Conservation (phyloP, 2,797 vertebrate species). For the Amblyraja radiata region DNA sequence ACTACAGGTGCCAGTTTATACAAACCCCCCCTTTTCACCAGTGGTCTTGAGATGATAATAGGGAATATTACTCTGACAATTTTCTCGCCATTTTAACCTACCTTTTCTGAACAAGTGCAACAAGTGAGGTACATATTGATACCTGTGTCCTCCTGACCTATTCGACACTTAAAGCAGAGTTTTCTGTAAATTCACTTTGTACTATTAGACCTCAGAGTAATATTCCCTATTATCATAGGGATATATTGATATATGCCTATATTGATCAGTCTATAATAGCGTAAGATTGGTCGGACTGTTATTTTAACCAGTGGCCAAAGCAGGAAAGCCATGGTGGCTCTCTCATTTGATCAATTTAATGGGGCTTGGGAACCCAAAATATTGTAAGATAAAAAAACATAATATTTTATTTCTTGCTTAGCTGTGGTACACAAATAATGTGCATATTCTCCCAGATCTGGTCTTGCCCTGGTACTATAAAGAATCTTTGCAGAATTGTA, state of each 20-base stretch:
- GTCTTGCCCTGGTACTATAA: neutral
- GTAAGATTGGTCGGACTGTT: neutral
- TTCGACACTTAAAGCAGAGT: no score
- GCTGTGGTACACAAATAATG: neutral
- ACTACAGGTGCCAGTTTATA: no score
- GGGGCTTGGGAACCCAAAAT: neutral
- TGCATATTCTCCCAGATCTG: neutral
- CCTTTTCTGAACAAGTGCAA: neutral
- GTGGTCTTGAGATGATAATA: neutral
- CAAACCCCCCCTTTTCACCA: neutral
- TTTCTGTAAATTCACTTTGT: no score
- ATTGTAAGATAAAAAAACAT: neutral
- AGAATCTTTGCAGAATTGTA: neutral
- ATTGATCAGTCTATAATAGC: neutral
- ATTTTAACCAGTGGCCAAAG: neutral
- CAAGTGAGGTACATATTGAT: no score
- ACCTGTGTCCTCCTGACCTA: no score
- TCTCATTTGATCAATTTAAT: neutral
- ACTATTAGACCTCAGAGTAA: no score
- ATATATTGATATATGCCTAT: neutral
- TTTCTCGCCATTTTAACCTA: neutral
- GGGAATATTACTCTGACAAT: neutral
- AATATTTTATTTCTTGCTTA: neutral
- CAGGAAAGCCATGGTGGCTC: neutral
- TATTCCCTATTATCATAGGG: no score